Evolutionary conservation across 2,888 invertebrate species (phyloP).

Genomic region (Aphidoletes aphidimyza): DNA sequence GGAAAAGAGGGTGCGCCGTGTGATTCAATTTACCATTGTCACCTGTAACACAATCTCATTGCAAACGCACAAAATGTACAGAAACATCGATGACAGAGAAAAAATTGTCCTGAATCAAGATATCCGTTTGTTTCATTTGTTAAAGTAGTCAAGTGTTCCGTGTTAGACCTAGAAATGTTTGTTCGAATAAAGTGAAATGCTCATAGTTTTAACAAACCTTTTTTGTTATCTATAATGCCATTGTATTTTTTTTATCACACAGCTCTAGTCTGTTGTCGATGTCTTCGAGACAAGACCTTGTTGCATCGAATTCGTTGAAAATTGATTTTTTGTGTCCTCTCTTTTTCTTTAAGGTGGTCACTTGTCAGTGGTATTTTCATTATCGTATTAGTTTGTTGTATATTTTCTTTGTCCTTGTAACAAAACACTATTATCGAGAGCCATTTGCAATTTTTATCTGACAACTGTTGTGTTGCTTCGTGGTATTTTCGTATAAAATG

Average conservation of each 20-base stretch:
- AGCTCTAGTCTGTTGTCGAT: too few species aligned
- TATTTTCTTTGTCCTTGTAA: background rate
- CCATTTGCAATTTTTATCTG: constrained; percentile 39
- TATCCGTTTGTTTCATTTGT: background rate
- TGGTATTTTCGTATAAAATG: background rate
- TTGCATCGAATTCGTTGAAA: background rate
- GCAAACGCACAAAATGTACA: too few species aligned
- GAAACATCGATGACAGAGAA: too few species aligned
- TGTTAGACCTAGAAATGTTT: background rate
- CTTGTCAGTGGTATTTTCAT: background rate
- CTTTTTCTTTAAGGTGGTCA: too few species aligned
- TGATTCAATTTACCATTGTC: constrained; percentile 69
- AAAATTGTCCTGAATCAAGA: background rate
- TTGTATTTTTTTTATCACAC: too few species aligned
- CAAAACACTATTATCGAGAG: background rate
- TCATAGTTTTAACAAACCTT: background rate
- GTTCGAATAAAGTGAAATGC: constrained; percentile 1
- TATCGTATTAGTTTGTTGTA: background rate
- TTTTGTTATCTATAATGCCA: background rate
- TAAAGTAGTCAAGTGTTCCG: background rate
- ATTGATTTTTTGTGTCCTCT: background rate
- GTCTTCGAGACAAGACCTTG: too few species aligned
- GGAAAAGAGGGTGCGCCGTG: constrained; percentile 73
- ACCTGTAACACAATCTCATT: constrained; percentile 6
- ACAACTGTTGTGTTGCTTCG: background rate